phyloP scores from a whole-genome alignment of 2,797 vertebrate species.

The Clarias laeviceps region DNA sequence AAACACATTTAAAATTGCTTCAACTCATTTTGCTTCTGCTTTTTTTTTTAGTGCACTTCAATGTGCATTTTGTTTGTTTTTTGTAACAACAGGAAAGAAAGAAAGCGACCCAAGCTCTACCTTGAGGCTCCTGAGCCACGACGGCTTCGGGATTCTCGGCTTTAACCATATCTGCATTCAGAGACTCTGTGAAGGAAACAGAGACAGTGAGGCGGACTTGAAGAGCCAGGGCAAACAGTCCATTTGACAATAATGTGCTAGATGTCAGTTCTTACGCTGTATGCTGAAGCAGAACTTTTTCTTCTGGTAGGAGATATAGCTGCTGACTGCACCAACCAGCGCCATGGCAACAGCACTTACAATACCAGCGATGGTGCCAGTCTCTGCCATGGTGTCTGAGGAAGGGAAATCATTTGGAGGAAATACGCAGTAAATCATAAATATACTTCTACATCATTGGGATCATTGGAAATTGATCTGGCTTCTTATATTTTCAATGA shows the following conservation, averaged over 20 bases:
- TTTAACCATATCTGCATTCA: constrained; percentile 87
- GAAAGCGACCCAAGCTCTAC: constrained; percentile 63
- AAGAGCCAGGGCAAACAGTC: background rate
- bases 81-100: background rate
- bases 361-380: constrained; percentile 89
- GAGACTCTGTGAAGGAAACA: constrained; percentile 78
- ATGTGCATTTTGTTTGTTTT: too few relatives aligned
- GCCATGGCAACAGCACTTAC: constrained; percentile 89
- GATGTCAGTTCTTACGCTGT: constrained; percentile 80
- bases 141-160: constrained; percentile 88
- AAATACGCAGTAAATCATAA: background rate
- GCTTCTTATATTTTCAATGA: background rate
- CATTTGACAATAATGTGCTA: background rate
- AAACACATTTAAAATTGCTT: too few relatives aligned
- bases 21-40: too few relatives aligned
- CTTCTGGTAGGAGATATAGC: constrained; percentile 97
- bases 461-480: background rate
- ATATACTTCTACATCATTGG: background rate
- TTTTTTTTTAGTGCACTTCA: too few relatives aligned
- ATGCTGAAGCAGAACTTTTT: constrained; percentile 96
- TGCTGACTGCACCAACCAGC: constrained; percentile 84
- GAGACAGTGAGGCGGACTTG: background rate
- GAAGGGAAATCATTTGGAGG: background rate
- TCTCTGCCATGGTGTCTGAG: constrained; percentile 75
- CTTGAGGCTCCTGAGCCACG: constrained; percentile 90